Percentiles rank a stretch among this genome's conserved stretches.
Evolutionary conservation across 2,113 vertebrate genomes (phyloP).

Genomic region (Camelus bactrianus): DNA sequence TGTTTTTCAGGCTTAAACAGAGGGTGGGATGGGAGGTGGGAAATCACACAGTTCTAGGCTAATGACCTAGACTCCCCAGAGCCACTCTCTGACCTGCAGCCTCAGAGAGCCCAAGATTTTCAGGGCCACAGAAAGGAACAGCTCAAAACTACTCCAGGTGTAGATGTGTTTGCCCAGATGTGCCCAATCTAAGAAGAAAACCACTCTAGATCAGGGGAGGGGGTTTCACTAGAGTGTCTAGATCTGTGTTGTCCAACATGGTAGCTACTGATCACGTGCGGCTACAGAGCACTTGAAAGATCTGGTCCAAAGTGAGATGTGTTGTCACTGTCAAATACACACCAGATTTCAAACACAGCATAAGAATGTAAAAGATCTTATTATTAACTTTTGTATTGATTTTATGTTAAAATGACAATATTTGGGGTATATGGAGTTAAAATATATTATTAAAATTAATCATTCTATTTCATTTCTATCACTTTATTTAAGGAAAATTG

Average conservation of each 20-base stretch:
- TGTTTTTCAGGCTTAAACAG: not conserved
- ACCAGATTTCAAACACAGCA: not conserved
- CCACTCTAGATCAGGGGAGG: not conserved
- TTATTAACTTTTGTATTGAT: not conserved
- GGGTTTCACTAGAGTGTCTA: not conserved
- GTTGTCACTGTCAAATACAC: not conserved
- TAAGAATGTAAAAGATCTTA: not conserved
- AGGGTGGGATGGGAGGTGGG: not conserved
- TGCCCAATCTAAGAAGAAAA: not conserved
- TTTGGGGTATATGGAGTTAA: not conserved
- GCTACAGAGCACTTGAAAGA: not conserved
- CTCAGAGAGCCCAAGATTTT: not conserved
- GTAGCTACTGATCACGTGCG: accelerated
- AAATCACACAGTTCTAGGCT: not conserved
- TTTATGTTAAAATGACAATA: not conserved
- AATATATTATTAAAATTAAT: not conserved
- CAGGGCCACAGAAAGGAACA: not conserved
- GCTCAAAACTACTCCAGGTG: not conserved
- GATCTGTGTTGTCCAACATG: not conserved
- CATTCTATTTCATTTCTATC: not conserved
- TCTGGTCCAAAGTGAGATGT: not conserved
- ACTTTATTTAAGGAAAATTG: not conserved
- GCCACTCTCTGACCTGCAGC: not conserved
- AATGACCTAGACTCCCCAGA: not conserved
- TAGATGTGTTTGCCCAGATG: not conserved